These are phyloP conservation scores for Bos indicus DNA, from an alignment of 2,113 vertebrate species.

Conservation along the genomic window DNA sequence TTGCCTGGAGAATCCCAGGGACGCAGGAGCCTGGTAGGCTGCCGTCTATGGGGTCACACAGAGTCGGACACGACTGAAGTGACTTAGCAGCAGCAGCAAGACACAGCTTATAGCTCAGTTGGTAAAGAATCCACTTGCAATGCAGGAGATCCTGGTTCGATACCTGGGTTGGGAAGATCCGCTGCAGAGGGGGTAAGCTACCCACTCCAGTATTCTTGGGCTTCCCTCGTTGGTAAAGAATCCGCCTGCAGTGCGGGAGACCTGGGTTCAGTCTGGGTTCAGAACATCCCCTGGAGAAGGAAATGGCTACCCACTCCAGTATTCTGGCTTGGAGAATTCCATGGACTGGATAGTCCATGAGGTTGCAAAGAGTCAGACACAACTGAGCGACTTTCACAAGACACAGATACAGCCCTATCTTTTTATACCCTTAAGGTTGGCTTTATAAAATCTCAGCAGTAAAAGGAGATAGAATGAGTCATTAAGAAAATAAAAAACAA, in stretches of 20 bases:
- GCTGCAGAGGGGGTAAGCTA: background rate
- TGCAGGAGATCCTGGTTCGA: background rate
- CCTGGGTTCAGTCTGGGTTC: background rate
- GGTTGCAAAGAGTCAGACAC: background rate
- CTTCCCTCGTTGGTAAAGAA: background rate
- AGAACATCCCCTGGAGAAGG: background rate
- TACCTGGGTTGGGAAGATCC: background rate
- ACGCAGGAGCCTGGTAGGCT: too few relatives aligned
- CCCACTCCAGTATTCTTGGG: background rate
- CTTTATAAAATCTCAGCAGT: slow-evolving; percentile 5
- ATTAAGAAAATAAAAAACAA: slow-evolving; percentile 4
- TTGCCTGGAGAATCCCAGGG: too few relatives aligned
- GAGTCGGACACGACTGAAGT: too few relatives aligned
- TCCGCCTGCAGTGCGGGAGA: background rate
- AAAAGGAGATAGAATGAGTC: background rate
- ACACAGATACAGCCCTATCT: background rate
- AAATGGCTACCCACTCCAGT: background rate
- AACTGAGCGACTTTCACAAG: background rate
- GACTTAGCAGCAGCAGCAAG: background rate
- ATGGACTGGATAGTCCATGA: background rate
- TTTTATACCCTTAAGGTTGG: background rate
- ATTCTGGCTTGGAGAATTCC: background rate
- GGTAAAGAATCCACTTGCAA: background rate
- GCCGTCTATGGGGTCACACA: too few relatives aligned
- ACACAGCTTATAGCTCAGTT: background rate